Conservation (phyloP, 2,888 invertebrate species). For the Bugula neritina region DNA sequence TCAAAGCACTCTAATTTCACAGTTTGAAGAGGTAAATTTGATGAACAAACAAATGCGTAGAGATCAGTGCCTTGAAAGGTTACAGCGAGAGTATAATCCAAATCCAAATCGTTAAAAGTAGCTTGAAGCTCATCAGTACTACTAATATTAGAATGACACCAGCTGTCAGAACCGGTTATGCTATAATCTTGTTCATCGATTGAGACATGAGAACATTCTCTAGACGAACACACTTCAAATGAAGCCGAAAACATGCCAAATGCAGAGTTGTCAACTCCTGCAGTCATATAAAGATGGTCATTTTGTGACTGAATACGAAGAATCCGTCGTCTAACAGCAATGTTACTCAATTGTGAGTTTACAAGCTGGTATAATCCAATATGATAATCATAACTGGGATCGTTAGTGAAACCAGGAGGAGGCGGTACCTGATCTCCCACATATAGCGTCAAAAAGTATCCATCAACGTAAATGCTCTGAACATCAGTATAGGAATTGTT, state of each 20-base stretch:
- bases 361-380: constrained; percentile 20
- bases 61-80: not conserved
- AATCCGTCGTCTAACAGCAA: not conserved
- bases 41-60: not conserved
- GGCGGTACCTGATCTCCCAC: not conserved
- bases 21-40: not conserved
- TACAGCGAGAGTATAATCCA: not conserved
- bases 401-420: not conserved
- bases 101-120: not conserved
- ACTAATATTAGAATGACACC: not conserved
- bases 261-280: not conserved
- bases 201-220: not conserved
- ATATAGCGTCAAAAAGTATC: constrained; percentile 9
- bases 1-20: not conserved
- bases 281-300: not conserved
- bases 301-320: not conserved
- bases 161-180: not conserved
- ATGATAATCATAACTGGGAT: not conserved
- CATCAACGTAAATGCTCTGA: constrained; percentile 1
- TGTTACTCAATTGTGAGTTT: not conserved
- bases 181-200: not conserved
- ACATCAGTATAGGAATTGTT: constrained; percentile 15
- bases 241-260: not conserved
- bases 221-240: not conserved
- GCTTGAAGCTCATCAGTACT: not conserved